Percentiles rank a stretch among this genome's conserved stretches.
These are phyloP conservation scores for Nannobrachium achirus DNA, from an alignment of 2,113 vertebrate genomes.

Conservation along the genomic window DNA sequence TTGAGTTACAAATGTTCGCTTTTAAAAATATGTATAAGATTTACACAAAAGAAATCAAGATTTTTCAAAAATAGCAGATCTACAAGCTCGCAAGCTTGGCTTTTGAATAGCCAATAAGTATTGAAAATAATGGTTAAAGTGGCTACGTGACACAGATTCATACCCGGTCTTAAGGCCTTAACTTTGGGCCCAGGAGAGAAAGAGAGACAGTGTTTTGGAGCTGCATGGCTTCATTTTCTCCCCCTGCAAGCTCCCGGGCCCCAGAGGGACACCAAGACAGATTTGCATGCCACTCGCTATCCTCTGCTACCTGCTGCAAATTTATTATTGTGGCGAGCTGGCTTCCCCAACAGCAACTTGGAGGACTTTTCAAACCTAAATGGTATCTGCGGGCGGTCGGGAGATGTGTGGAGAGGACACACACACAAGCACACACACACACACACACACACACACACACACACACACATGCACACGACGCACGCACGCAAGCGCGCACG, in stretches of 20 bases:
- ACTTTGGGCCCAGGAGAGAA: conserved; percentile 72
- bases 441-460: background rate
- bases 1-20: no score
- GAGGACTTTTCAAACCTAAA: conserved; percentile 75
- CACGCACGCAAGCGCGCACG: no score
- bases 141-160: no score
- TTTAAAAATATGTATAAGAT: no score
- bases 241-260: conserved; percentile 63
- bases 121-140: no score
- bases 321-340: conserved; percentile 81
- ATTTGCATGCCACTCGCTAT: conserved; percentile 81
- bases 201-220: conserved; percentile 71
- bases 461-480: conserved; percentile 35
- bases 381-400: conserved; percentile 74
- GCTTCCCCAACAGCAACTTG: conserved; percentile 78
- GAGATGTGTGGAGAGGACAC: conserved; percentile 55
- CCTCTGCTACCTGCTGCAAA: conserved; percentile 78
- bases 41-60: no score
- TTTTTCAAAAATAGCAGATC: no score
- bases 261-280: conserved; percentile 81
- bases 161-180: no score
- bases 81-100: no score
- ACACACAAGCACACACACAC: background rate
- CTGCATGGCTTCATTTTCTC: conserved; percentile 77
- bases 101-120: no score